These are phyloP conservation scores for Epinephelus awoara DNA, from an alignment of 2,797 vertebrate genomes.

Conservation along the genomic window DNA sequence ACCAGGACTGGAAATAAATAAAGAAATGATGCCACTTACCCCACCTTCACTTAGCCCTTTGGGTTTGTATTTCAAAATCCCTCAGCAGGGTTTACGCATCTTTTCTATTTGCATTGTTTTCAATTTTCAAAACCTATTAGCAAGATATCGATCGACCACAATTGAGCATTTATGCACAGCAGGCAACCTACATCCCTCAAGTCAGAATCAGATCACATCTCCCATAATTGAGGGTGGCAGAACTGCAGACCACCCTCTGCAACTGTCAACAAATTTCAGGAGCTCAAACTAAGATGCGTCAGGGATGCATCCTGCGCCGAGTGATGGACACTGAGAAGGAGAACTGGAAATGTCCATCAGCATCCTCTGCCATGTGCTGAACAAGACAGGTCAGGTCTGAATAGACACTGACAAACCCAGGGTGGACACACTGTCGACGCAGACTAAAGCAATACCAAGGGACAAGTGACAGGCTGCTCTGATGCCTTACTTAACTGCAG, in stretches of 20 bases:
- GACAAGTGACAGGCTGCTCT: conserved; percentile 85
- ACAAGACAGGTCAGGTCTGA: conserved; percentile 86
- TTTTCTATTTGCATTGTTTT: conserved; percentile 83
- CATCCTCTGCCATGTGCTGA: conserved; percentile 77
- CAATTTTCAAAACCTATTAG: conserved; percentile 86
- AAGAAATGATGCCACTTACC: conserved; percentile 68
- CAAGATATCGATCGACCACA: conserved; percentile 83
- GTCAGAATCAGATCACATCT: conserved; percentile 82
- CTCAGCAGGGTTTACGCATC: conserved; percentile 73
- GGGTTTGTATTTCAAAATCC: conserved; percentile 76
- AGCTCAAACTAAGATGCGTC: conserved; percentile 82
- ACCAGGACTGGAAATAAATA: conserved; percentile 69
- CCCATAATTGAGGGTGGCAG: conserved; percentile 84
- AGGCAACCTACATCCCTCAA: conserved; percentile 82
- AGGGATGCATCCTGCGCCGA: conserved; percentile 69
- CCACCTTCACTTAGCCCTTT: conserved; percentile 79
- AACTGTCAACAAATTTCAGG: conserved; percentile 88
- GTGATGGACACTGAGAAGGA: conserved; percentile 86
- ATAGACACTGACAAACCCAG: conserved; percentile 87
- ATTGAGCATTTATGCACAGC: conserved; percentile 86
- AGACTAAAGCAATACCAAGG: conserved; percentile 79
- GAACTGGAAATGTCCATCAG: conserved; percentile 88
- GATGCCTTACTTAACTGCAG: conserved; percentile 82
- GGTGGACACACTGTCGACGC: conserved; percentile 86
- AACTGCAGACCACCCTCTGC: conserved; percentile 88